These are phyloP conservation scores for Cistogaster globosa DNA, from an alignment of 2,888 invertebrate species.

Conservation along the genomic window DNA sequence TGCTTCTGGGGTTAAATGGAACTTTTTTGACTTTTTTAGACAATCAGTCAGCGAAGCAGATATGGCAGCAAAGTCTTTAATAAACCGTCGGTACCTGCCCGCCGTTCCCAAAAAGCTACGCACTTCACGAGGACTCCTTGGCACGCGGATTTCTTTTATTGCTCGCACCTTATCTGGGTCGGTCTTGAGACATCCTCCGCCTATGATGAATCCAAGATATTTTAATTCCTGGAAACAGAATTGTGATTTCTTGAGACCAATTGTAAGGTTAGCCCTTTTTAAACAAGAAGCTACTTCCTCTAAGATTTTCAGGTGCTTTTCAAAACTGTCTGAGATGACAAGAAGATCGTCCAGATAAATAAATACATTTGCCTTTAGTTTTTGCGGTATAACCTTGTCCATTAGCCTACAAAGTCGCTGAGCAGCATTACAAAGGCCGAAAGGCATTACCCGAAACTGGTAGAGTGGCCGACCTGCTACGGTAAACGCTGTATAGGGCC, in stretches of 20 bases:
- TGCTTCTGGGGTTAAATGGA: background rate
- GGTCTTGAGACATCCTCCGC: constrained; percentile 35
- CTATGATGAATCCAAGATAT: constrained; percentile 51
- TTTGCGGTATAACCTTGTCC: constrained; percentile 70
- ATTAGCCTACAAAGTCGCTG: constrained; percentile 71
- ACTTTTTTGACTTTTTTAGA: background rate
- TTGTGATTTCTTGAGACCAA: constrained; percentile 57
- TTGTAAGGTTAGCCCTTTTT: constrained; percentile 33
- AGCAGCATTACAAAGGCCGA: constrained; percentile 48
- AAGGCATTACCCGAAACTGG: constrained; percentile 44
- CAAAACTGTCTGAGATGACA: constrained; percentile 53
- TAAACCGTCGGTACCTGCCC: constrained; percentile 52
- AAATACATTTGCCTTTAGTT: constrained; percentile 41
- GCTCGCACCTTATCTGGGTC: constrained; percentile 43
- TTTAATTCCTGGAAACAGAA: constrained; percentile 61
- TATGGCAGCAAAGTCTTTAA: constrained; percentile 31
- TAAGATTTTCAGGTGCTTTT: constrained; percentile 7
- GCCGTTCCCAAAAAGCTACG: constrained; percentile 49
- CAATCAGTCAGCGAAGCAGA: background rate
- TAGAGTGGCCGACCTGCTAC: constrained; percentile 37
- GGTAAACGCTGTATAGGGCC: constrained; percentile 53
- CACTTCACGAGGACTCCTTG: constrained; percentile 22
- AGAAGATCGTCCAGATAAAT: constrained; percentile 65
- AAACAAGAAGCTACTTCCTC: constrained; percentile 12
- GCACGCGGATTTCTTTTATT: constrained; percentile 11